Evolutionary conservation across 2,888 invertebrate species (phyloP), one percentile per base, ranked within the genome.

Genomic region (Petrophora chlorosata): DNA sequence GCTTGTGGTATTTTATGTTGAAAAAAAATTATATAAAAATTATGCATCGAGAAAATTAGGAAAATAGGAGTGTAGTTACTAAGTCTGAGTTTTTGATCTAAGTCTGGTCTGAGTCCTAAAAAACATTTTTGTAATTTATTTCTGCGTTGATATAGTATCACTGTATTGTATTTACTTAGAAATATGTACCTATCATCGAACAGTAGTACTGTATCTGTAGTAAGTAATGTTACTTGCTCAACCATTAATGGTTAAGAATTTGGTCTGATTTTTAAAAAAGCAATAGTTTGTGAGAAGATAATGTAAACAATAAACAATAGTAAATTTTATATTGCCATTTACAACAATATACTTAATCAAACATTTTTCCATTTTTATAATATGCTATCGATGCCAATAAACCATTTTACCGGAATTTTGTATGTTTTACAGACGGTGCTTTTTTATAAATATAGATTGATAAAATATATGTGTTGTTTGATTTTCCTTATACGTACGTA

Each of bases 401-500:
- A 79, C 70, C 62, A 70, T 80, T 81, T 79, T 81, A 84, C 76
- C 78, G 71, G 73, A 82, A 79, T 79, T 86, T 90, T 88, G 82
- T 88, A 87, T 82, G 84, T 85, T 88, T 85, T 88, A 89, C 87
- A 85, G 85, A 88, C 82, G 89, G 89, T 90, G 90, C 89, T 90
- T 90, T 47, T 88, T 85, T 84, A 84, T 84, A 87, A 88, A 89
- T 87, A 88, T 79, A 87, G 70, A 79, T 65, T 64, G 39, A 44
- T 33, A 55, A 54, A 79, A 75, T 63, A 30, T 39, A 40, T 17
- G 35, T 53, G 57, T 56, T 40, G 48, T 49, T 33, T 36, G 9
- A 22, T 49, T 28, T 9, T 17, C 34, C 25, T 41, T n/a, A n/a
- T n/a, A n/a, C n/a, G n/a, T n/a, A n/a, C n/a, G n/a, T n/a, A n/a